These are phyloP conservation scores for Chroicocephalus ridibundus DNA, from an alignment of 2,113 vertebrate species.

Conservation along the genomic window DNA sequence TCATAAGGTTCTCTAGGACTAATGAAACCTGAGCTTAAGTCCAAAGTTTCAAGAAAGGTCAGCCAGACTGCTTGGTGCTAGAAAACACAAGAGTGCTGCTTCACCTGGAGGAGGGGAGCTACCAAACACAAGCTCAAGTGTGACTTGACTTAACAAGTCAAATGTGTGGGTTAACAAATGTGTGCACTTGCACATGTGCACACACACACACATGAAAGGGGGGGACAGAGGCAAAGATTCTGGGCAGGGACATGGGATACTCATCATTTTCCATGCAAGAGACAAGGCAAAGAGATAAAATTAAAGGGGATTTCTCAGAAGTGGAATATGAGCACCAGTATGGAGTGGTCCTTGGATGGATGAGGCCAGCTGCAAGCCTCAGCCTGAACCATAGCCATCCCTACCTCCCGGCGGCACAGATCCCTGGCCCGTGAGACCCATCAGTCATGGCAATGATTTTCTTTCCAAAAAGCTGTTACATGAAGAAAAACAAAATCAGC, in stretches of 20 bases:
- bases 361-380: background rate
- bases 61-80: background rate
- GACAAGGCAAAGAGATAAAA: background rate
- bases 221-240: background rate
- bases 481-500: background rate
- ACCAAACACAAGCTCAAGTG: background rate
- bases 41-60: background rate
- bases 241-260: background rate
- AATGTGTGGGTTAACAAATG: background rate
- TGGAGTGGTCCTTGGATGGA: background rate
- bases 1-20: background rate
- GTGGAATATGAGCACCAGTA: background rate
- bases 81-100: background rate
- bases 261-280: background rate
- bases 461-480: background rate
- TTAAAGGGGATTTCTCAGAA: slow-evolving; percentile 23
- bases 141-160: background rate
- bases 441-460: background rate
- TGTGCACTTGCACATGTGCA: background rate
- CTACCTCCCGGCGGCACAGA: background rate
- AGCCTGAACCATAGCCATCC: background rate
- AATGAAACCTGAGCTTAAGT: slow-evolving; percentile 1
- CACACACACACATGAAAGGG: background rate
- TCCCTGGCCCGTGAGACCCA: background rate
- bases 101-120: background rate